Evolutionary conservation across 2,888 invertebrate genomes (phyloP).

Genomic region (Sarcophaga subvicina): DNA sequence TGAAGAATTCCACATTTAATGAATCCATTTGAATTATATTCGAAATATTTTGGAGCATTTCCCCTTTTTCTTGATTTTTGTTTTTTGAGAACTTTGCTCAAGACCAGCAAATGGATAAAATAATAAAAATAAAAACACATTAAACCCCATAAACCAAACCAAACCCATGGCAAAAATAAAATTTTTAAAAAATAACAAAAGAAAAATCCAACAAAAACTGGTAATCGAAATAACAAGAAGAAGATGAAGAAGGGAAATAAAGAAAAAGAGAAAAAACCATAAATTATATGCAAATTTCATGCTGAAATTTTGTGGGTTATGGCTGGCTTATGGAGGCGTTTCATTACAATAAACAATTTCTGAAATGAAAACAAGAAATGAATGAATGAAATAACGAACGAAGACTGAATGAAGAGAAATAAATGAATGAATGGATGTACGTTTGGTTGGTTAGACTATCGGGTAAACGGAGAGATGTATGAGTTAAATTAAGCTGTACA

Average conservation of each 20-base stretch:
- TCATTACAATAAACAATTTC: slow-evolving; percentile 50
- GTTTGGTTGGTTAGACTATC: background rate
- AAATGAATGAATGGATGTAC: background rate
- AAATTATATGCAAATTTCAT: slow-evolving; percentile 81
- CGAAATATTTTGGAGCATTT: background rate
- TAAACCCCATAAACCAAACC: slow-evolving; percentile 45
- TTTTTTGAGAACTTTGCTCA: slow-evolving; percentile 13
- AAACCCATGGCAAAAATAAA: slow-evolving; percentile 29
- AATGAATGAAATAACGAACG: slow-evolving; percentile 12
- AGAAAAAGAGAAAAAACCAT: slow-evolving; percentile 72
- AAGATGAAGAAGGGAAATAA: slow-evolving; percentile 60
- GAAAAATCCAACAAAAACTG: background rate
- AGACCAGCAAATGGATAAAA: slow-evolving; percentile 17
- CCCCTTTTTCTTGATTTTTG: background rate
- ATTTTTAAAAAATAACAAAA: slow-evolving; percentile 35
- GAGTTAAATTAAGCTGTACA: background rate
- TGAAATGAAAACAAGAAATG: slow-evolving; percentile 28
- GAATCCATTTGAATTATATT: slow-evolving; percentile 43
- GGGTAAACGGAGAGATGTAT: background rate
- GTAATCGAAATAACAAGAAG: slow-evolving; percentile 7
- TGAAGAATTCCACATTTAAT: slow-evolving; percentile 10
- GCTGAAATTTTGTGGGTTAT: slow-evolving; percentile 71
- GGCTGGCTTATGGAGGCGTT: slow-evolving; percentile 53
- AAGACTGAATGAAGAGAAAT: background rate
- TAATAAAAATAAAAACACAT: slow-evolving; percentile 37